Evolutionary conservation across 2,797 vertebrate species (phyloP), one percentile per base, ranked within the genome.

Genomic region (Carapus acus): DNA sequence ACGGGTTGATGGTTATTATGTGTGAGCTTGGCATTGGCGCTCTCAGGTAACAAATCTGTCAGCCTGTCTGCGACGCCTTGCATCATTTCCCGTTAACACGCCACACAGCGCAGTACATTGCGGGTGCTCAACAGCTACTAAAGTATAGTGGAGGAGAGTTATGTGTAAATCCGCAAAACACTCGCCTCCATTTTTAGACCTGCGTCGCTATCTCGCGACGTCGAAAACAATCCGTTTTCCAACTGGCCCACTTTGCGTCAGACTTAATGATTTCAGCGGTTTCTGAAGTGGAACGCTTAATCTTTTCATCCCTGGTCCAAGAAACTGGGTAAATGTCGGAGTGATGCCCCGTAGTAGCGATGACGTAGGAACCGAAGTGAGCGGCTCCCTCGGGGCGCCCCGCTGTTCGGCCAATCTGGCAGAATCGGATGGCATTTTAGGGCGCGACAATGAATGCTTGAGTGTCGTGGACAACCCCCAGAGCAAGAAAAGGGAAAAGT

Each of bases 381-480:
- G 39, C 9, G 3, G 3, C 54, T 74, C 73, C 62, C 59, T 9
- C 12, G 16, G 49, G 58, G 43, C 24, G 27, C 14, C 11, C 2
- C 21, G 11, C 37, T 18, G 58, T 74, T 71, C 57, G 48, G 50
- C 67, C 59, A 66, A 76, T 69, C 63, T 62, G 58, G 55, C 67
- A 58, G 63, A 81, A 68, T 65, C 48, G 46, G 43, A 23, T 69
- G 73, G 62, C 77, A 78, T 85, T 87, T 80, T 77, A 54, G 54
- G 68, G 41, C 57, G 39, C 58, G 62, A 64, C 80, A 62, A 82
- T 78, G 46, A 76, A 79, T 77, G 62, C 65, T 60, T 49, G 53
- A 68, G 57, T 79, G 73, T 75, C 74, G 76, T 80, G 73, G 75
- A 27, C 65, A 62, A 53, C 36, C 36, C 52, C 43, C 24, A 47